Percentiles rank a stretch among this genome's conserved stretches.
Evolutionary conservation across 2,888 invertebrate species (phyloP).

Genomic region (Lochmaea capreae): DNA sequence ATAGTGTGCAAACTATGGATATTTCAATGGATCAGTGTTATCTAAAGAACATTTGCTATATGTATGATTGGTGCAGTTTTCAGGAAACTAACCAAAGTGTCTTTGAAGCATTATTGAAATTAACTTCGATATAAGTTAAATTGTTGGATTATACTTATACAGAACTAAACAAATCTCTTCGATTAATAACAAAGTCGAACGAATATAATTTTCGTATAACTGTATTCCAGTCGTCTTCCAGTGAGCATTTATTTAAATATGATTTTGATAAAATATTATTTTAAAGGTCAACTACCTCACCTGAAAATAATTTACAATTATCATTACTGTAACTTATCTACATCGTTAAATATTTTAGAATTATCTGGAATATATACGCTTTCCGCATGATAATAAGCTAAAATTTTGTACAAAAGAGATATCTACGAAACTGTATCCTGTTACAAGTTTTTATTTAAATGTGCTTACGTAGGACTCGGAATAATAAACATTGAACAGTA

Average conservation of each 20-base stretch:
- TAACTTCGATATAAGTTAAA: no score
- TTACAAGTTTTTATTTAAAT: conserved; percentile 4
- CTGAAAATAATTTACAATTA: background rate
- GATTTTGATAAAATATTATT: background rate
- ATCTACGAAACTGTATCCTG: background rate
- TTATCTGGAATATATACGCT: background rate
- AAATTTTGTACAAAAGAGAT: background rate
- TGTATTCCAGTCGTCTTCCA: background rate
- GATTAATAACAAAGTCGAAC: no score
- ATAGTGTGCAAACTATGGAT: no score
- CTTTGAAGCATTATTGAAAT: no score
- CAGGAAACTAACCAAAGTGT: no score
- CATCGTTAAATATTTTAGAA: conserved; percentile 2
- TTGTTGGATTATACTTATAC: no score
- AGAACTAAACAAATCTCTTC: no score
- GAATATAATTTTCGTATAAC: background rate
- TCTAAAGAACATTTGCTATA: no score
- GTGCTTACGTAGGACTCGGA: background rate
- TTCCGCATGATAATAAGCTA: background rate
- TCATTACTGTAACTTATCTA: conserved; percentile 4
- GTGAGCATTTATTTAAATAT: background rate
- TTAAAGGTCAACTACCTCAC: conserved; percentile 1
- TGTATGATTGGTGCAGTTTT: no score
- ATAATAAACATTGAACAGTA: background rate
- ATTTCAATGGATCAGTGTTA: no score